Evolutionary conservation across 2,888 invertebrate genomes (phyloP).

Genomic region (Anodontia alba): DNA sequence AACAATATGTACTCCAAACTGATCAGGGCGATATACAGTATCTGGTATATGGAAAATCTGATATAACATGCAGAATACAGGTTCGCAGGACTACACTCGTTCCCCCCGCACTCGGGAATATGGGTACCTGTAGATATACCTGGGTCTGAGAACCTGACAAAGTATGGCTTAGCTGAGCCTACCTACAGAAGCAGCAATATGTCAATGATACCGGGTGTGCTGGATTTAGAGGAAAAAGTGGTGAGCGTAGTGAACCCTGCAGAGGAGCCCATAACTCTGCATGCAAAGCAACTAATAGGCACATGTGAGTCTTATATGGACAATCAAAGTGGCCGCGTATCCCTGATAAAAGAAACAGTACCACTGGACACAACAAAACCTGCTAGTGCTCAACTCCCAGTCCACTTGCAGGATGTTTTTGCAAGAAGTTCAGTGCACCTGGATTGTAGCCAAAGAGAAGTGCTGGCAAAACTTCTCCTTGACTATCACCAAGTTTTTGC

Average conservation of each 20-base stretch:
- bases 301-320: too few relatives aligned
- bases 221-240: not conserved
- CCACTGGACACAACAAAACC: too few relatives aligned
- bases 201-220: not conserved
- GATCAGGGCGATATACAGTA: slow-evolving; percentile 1
- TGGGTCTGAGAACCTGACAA: slow-evolving; percentile 7
- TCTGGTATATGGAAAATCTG: not conserved
- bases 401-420: too few relatives aligned
- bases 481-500: too few relatives aligned
- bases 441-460: too few relatives aligned
- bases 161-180: not conserved
- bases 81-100: not conserved
- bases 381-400: not conserved
- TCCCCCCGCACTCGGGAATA: not conserved
- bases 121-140: not conserved
- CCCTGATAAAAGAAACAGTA: not conserved
- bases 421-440: too few relatives aligned
- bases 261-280: too few relatives aligned
- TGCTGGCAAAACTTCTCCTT: too few relatives aligned
- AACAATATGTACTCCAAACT: not conserved
- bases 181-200: not conserved
- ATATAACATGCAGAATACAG: slow-evolving; percentile 13
- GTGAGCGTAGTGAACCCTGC: too few relatives aligned
- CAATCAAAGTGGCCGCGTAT: not conserved
- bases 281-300: too few relatives aligned